Evolutionary conservation across 2,888 invertebrate species (phyloP), one percentile per base, ranked within the genome.

Genomic region (Tricholauxania praeusta): DNA sequence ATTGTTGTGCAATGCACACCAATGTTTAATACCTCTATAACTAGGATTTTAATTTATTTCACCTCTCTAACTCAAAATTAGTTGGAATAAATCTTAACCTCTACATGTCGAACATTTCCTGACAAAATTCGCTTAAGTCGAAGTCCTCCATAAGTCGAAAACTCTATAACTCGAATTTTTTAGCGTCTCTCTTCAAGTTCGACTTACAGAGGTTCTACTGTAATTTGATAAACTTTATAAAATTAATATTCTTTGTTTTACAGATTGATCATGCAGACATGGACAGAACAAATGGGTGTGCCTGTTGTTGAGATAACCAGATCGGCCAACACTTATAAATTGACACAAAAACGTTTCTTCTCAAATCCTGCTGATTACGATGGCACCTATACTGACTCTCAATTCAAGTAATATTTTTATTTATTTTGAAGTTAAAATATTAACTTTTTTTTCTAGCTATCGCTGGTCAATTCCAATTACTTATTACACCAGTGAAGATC

Each of bases 231-330:
- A 15, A 39, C 60, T 47, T 51, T 39, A 39, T 59, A 57, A 17
- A 8, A n/a, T 6, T 63, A 22, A 66, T 76, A 17, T 70, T 55
- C 77, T 51, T 75, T 4, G n/a, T 19, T 64, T 79, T 73, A 74
- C 74, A 90, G 91, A 7, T 84, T 89, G 55, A 91, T 95, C 74
- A 94, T 97, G 94, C 92, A 94, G 81, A 96, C 96, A 0, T 97
- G 96, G 94, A 96, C 95, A 0, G 89, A 91, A 57, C 96, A 97
- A 87, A 95, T 93, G 93, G 97, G 97, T 0, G 93, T 92, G 80
- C 97, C 97, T 0, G 89, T 96, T 0, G 88, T 97, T 4, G 90
- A 88, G 1, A 92, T 94, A 1, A 84, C 82, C 0, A 88, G 87
- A 65, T 87, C 84, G 14, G 88, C 84, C 10, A 87, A 89, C 53